These are phyloP conservation scores for Rhorus exstirpatorius DNA, from an alignment of 2,888 invertebrate species.

Conservation along the genomic window DNA sequence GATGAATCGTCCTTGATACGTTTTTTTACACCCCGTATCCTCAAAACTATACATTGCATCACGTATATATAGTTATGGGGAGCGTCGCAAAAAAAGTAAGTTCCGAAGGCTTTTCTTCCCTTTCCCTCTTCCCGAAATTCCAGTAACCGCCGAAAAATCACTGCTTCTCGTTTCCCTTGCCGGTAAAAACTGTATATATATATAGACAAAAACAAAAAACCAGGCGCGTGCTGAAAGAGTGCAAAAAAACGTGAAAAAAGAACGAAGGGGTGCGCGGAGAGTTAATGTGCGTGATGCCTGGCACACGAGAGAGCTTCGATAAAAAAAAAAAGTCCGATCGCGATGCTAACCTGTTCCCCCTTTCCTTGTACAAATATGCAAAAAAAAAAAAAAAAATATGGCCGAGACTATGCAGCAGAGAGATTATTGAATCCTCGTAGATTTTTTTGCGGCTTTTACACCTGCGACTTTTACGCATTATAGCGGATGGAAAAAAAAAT, in stretches of 20 bases:
- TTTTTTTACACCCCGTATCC: conserved; percentile 34
- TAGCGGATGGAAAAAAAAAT: not conserved
- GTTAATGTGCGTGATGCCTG: conserved; percentile 52
- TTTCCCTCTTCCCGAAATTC: conserved; percentile 37
- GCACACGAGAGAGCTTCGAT: conserved; percentile 52
- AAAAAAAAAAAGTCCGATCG: conserved; percentile 35
- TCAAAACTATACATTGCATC: conserved; percentile 25
- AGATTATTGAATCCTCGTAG: conserved; percentile 55
- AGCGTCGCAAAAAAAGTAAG: not conserved
- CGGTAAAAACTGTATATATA: too few relatives aligned
- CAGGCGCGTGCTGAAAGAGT: conserved; percentile 59
- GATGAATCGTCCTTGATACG: conserved; percentile 55
- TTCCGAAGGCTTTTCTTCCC: conserved; percentile 41
- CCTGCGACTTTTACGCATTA: conserved; percentile 39
- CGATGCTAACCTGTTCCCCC: conserved; percentile 39
- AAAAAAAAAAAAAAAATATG: conserved; percentile 31
- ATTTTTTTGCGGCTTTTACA: conserved; percentile 50
- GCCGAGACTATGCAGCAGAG: conserved; percentile 20
- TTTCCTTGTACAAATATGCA: conserved; percentile 47
- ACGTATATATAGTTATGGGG: not conserved
- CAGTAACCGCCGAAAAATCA: conserved; percentile 66
- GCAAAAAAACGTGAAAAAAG: conserved; percentile 54
- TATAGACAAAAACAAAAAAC: conserved; percentile 19
- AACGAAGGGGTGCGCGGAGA: conserved; percentile 58
- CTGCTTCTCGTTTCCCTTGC: conserved; percentile 40